Conservation (phyloP, 2,113 vertebrate species). For the Tychaedon coryphoeus region DNA sequence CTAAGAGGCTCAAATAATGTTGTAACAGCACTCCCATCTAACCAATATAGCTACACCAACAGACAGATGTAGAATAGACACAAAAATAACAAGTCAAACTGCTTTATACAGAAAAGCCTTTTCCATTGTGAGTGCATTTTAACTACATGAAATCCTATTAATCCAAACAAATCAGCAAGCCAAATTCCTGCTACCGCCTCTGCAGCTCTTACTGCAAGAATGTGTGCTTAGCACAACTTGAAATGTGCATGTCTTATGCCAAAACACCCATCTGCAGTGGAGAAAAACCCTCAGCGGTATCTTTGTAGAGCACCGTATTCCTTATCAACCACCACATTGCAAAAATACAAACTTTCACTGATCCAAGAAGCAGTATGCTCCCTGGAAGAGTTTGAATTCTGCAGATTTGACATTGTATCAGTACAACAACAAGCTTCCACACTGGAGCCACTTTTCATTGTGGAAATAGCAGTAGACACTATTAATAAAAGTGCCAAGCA, state of each 20-base stretch:
- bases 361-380: neutral
- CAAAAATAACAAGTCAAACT: constrained; percentile 1
- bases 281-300: neutral
- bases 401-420: neutral
- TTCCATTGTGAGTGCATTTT: constrained; percentile 5
- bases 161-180: constrained; percentile 46
- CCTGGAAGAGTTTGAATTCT: neutral
- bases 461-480: neutral
- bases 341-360: neutral
- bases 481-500: neutral
- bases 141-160: constrained; percentile 19
- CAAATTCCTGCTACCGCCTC: constrained; percentile 45
- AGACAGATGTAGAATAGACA: neutral
- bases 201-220: constrained; percentile 27
- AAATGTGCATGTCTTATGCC: neutral
- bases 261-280: constrained; percentile 28
- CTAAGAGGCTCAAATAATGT: neutral
- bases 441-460: neutral
- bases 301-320: neutral
- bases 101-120: neutral
- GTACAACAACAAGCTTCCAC: neutral
- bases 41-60: neutral
- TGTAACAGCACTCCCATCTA: neutral
- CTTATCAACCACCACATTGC: neutral
- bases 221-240: constrained; percentile 10